Conservation (phyloP, 2,888 invertebrate species). For the Calephelis perditalis region DNA sequence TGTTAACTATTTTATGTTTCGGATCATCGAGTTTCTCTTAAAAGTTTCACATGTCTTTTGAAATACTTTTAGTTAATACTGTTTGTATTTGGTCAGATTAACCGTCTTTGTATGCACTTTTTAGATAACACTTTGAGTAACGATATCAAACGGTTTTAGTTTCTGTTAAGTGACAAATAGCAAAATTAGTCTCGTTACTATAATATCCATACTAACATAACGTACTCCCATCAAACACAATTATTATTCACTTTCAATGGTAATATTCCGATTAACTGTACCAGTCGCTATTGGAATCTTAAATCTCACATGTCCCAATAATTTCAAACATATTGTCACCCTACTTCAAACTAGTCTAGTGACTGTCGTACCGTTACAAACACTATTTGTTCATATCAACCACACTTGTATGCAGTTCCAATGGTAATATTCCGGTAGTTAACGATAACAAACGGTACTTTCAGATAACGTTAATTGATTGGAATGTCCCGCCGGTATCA, state of each 20-base stretch:
- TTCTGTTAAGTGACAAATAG: too few relatives aligned
- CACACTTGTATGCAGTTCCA: conserved; percentile 8
- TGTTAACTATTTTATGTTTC: too few relatives aligned
- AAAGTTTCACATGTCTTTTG: too few relatives aligned
- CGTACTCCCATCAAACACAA: too few relatives aligned
- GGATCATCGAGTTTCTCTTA: too few relatives aligned
- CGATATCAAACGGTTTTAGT: neutral
- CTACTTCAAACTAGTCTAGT: conserved; percentile 1
- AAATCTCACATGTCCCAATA: neutral
- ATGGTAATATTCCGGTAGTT: conserved; percentile 1
- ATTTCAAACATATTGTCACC: neutral
- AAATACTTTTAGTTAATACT: too few relatives aligned
- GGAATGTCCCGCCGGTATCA: neutral
- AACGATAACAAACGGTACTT: neutral
- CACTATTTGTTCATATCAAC: conserved; percentile 11
- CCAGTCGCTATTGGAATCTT: neutral
- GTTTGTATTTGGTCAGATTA: conserved; percentile 1
- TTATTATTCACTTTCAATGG: neutral
- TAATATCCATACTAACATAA: too few relatives aligned
- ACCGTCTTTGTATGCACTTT: neutral
- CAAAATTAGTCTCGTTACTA: neutral
- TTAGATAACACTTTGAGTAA: neutral
- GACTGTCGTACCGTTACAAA: conserved; percentile 7
- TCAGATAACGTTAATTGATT: conserved; percentile 4
- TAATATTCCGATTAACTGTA: neutral